A percentile compares a stretch with the other conserved stretches of the same genome.
phyloP scores from a whole-genome alignment of 2,113 vertebrate species.

The Tringa solitaria region DNA sequence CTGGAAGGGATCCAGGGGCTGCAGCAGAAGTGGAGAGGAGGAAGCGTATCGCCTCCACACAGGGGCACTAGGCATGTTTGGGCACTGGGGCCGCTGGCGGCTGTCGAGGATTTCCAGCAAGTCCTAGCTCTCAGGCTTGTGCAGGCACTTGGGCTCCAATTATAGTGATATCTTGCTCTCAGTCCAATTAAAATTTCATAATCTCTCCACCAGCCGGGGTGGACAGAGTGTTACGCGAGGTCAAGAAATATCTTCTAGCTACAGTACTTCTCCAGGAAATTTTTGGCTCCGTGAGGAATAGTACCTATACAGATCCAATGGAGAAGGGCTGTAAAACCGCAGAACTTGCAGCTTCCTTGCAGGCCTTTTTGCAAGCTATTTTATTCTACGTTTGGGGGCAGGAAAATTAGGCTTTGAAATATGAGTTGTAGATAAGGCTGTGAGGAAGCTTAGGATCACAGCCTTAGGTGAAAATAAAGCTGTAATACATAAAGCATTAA shows the following conservation, averaged over 20 bases:
- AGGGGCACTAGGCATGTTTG: not conserved
- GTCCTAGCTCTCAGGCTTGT: not conserved
- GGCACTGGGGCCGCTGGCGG: not conserved
- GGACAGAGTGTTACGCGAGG: constrained; percentile 53
- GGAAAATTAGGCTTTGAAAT: constrained; percentile 68
- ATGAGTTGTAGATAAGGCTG: constrained; percentile 54
- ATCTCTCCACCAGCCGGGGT: constrained; percentile 49
- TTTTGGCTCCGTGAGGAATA: constrained; percentile 56
- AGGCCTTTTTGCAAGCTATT: constrained; percentile 51
- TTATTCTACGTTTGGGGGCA: constrained; percentile 58
- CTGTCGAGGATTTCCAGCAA: constrained; percentile 27
- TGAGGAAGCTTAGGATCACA: constrained; percentile 57
- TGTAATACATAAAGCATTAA: constrained; percentile 65
- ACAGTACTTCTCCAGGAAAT: constrained; percentile 48
- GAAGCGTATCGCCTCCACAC: accelerated
- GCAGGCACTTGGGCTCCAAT: constrained; percentile 69
- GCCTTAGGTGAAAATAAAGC: constrained; percentile 68
- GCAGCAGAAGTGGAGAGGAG: not conserved
- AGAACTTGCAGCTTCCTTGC: constrained; percentile 52
- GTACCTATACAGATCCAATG: constrained; percentile 32
- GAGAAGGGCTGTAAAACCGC: constrained; percentile 8
- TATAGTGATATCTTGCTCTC: constrained; percentile 72
- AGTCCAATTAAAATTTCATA: constrained; percentile 75
- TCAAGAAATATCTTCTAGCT: constrained; percentile 70
- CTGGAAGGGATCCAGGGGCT: not conserved